Conservation (phyloP, 2,797 vertebrate species). For the Threskiornis aethiopicus region DNA sequence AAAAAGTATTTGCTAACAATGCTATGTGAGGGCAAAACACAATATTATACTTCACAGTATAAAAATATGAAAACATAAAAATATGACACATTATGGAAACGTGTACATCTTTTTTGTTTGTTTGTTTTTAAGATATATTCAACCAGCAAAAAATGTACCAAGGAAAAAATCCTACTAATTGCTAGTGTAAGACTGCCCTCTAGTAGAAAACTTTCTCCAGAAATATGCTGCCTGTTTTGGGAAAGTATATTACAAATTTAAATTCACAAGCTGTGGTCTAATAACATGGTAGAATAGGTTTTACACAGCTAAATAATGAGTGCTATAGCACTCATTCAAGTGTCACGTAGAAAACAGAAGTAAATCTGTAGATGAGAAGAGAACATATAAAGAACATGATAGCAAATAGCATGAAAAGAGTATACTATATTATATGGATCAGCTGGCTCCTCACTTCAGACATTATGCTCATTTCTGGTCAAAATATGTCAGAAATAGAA, state of each 20-base stretch:
- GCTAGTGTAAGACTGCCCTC: conserved; percentile 55
- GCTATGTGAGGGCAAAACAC: neutral
- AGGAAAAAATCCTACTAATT: neutral
- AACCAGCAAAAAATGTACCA: neutral
- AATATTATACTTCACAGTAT: neutral
- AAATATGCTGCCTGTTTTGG: neutral
- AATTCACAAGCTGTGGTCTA: neutral
- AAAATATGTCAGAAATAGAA: neutral
- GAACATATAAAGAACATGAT: neutral
- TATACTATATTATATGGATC: neutral
- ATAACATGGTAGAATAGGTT: neutral
- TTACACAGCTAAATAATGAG: neutral
- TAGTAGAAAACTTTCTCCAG: conserved; percentile 29
- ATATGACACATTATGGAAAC: neutral
- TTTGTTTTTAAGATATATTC: neutral
- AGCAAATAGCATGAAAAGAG: neutral
- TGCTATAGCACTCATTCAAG: neutral
- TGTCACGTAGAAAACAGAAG: neutral
- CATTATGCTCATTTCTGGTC: neutral
- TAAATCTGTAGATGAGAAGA: neutral
- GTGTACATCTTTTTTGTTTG: neutral
- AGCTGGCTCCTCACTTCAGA: neutral
- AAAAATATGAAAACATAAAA: neutral
- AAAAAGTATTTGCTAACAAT: neutral
- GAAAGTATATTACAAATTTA: neutral